Percentiles rank a stretch among this genome's conserved stretches.
Conservation (phyloP, 2,888 invertebrate genomes). For the Luffia ferchaultella region DNA sequence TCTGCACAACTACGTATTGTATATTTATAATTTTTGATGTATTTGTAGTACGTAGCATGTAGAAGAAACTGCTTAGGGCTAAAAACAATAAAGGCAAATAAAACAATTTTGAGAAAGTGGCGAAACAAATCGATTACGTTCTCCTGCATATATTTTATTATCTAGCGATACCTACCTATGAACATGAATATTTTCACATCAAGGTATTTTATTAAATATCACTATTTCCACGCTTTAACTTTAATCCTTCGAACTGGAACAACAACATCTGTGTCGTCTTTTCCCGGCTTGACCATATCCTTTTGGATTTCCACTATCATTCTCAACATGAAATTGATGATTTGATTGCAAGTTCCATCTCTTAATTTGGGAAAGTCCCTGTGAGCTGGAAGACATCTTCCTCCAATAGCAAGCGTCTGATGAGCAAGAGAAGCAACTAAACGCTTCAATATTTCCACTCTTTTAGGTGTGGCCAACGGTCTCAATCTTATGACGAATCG, state of each 20-base stretch:
- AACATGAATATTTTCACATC: too few species aligned
- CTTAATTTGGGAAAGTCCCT: conserved; percentile 52
- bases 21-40: too few species aligned
- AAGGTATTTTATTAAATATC: too few species aligned
- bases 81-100: too few species aligned
- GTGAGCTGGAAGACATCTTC: conserved; percentile 39
- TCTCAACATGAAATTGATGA: conserved; percentile 57
- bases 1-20: too few species aligned
- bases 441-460: conserved; percentile 69
- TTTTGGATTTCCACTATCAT: conserved; percentile 56
- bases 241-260: conserved; percentile 32
- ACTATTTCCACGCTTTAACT: conserved; percentile 58
- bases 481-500: conserved; percentile 73
- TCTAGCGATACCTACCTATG: too few species aligned
- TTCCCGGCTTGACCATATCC: conserved; percentile 45
- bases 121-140: too few species aligned
- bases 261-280: conserved; percentile 45
- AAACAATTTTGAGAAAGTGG: too few species aligned
- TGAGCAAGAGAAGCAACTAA: conserved; percentile 74
- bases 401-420: conserved; percentile 57
- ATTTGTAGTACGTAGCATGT: too few species aligned
- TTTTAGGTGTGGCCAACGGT: conserved; percentile 66
- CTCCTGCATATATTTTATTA: too few species aligned
- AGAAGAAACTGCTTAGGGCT: too few species aligned
- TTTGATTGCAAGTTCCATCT: conserved; percentile 64